phyloP scores from a whole-genome alignment of 2,888 invertebrate genomes.

The Tetranychus piercei region DNA sequence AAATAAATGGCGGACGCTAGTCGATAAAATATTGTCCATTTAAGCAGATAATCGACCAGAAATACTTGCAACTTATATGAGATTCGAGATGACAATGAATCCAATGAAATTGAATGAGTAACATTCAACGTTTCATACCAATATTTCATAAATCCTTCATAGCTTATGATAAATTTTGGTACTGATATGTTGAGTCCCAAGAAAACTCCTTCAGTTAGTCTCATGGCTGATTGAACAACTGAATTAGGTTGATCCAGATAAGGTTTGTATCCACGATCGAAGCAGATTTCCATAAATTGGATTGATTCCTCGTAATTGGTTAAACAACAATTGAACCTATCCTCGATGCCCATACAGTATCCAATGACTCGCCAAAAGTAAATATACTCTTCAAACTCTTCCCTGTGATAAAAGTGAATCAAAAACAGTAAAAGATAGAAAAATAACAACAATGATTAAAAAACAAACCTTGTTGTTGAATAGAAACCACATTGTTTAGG shows the following conservation, averaged over 20 bases:
- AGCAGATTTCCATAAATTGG: slow-evolving; percentile 18
- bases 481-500: slow-evolving; percentile 21
- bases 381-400: slow-evolving; percentile 52
- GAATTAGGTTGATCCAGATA: slow-evolving; percentile 15
- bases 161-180: slow-evolving; percentile 17
- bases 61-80: slow-evolving; percentile 16
- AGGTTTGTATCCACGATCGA: slow-evolving; percentile 19
- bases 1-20: slow-evolving; percentile 15
- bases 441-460: background rate
- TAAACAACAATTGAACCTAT: slow-evolving; percentile 32
- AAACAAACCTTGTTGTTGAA: slow-evolving; percentile 8
- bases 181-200: slow-evolving; percentile 13
- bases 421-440: background rate
- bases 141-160: slow-evolving; percentile 21
- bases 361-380: slow-evolving; percentile 72
- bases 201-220: slow-evolving; percentile 20
- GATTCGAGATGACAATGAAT: background rate
- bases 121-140: slow-evolving; percentile 20
- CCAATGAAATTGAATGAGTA: slow-evolving; percentile 15
- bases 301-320: slow-evolving; percentile 19
- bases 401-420: slow-evolving; percentile 29
- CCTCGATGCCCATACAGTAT: slow-evolving; percentile 58
- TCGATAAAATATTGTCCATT: slow-evolving; percentile 13
- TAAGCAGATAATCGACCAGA: slow-evolving; percentile 16
- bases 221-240: slow-evolving; percentile 16